Evolutionary conservation across 2,797 vertebrate species (phyloP).

Genomic region (Melanotaenia trifasciata): DNA sequence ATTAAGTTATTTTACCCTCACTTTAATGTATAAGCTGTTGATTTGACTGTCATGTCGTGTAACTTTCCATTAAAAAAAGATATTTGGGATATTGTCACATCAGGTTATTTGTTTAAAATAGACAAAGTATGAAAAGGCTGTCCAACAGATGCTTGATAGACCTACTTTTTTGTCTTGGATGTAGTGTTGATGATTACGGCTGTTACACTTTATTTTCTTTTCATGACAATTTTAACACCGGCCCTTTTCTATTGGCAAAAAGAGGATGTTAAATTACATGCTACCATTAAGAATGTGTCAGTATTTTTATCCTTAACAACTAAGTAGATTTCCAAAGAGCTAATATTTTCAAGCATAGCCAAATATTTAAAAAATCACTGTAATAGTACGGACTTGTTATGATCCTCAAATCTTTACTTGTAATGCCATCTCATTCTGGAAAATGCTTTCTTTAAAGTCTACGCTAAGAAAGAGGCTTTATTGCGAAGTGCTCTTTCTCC

Average conservation of each 20-base stretch:
- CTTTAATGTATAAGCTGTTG: background rate
- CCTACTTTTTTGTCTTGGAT: background rate
- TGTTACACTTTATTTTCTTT: background rate
- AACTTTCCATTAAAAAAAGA: background rate
- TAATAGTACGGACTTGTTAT: background rate
- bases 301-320: background rate
- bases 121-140: background rate
- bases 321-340: background rate
- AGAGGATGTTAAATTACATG: background rate
- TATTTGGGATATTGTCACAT: background rate
- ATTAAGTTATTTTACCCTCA: conserved; percentile 6
- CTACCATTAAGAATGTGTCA: background rate
- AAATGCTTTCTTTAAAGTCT: conserved; percentile 4
- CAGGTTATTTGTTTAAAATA: conserved; percentile 1
- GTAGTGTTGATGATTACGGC: background rate
- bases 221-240: background rate
- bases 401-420: background rate
- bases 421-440: conserved; percentile 10
- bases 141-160: background rate
- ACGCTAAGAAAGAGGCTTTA: conserved; percentile 1
- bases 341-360: background rate
- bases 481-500: background rate
- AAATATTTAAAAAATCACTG: background rate
- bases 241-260: background rate
- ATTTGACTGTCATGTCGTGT: conserved; percentile 21